These are phyloP conservation scores for Drosophila limbata DNA, from an alignment of 2,888 invertebrate species.

Conservation along the genomic window DNA sequence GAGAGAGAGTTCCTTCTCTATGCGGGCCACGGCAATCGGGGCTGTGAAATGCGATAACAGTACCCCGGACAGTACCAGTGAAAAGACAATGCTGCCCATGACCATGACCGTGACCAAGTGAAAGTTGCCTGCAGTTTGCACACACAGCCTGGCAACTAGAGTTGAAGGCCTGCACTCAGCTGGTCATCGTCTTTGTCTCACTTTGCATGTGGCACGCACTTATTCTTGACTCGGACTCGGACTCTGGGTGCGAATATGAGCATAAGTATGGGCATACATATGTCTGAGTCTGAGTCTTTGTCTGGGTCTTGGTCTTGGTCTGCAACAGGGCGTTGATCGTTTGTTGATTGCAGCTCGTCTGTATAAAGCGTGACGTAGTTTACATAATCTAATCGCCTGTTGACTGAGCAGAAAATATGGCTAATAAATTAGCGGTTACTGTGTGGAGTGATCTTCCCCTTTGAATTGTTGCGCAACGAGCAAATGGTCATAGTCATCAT, in stretches of 20 bases:
- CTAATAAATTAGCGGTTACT: slow-evolving; percentile 59
- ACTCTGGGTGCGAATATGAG: not conserved
- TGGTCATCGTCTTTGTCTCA: slow-evolving; percentile 46
- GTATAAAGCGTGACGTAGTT: slow-evolving; percentile 61
- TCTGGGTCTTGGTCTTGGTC: slow-evolving; percentile 15
- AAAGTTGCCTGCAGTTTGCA: slow-evolving; percentile 61
- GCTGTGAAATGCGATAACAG: slow-evolving; percentile 60
- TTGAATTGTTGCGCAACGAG: slow-evolving; percentile 34
- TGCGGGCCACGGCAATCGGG: slow-evolving; percentile 47
- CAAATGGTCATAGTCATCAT: slow-evolving; percentile 14
- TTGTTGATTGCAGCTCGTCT: slow-evolving; percentile 31
- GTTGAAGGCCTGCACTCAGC: slow-evolving; percentile 49
- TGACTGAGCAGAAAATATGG: slow-evolving; percentile 71
- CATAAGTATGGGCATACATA: slow-evolving; percentile 1
- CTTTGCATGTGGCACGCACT: slow-evolving; percentile 66
- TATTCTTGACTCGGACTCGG: slow-evolving; percentile 16
- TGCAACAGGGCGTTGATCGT: slow-evolving; percentile 51
- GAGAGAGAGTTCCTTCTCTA: slow-evolving; percentile 39
- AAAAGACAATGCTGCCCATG: slow-evolving; percentile 27
- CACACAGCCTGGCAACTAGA: slow-evolving; percentile 25
- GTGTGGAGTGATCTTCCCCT: slow-evolving; percentile 27
- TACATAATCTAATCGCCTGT: slow-evolving; percentile 67
- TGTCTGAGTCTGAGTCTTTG: slow-evolving; percentile 11
- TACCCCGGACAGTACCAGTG: slow-evolving; percentile 12
- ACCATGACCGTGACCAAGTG: slow-evolving; percentile 80